Base-by-base conservation (phyloP, 2,797 vertebrate genomes). In the Phrynocephalus forsythii region DNA sequence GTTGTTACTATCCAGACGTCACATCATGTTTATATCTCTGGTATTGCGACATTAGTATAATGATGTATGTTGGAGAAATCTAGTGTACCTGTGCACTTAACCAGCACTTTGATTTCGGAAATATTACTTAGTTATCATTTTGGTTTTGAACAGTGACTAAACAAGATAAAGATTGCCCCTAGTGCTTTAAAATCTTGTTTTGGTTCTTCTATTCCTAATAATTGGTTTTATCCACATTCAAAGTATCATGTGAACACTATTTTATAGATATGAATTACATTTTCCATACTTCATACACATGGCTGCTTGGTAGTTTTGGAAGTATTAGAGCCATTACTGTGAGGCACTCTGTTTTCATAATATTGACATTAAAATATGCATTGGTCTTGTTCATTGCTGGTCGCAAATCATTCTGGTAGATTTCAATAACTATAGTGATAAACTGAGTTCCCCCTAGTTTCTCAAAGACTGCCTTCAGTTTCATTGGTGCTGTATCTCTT, bases 381-480 rank as follows among this genome's bases (percentile, higher is more conserved):
- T 79, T 56, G 60, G 4, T 88, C 81, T 89, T 28, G 24, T 20
- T 48, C 78, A 44, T 24, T 33, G 48, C 52, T 8, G 1, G 76
- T 48, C 15, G 11, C 22, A 86, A 44, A 89, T 68, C 69, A 71
- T 79, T 28, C 11, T 63, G 30, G 1, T 16, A 72, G 8, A 5
- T 26, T 80, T 76, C 16, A 38, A 9, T 68, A 75, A 52, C 6
- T 24, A 1, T 28, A 50, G 2, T 33, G 28, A 44, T 78, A 33
- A 84, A 82, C 75, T 22, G 1, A 56, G 24, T 75, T 75, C n/a
- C 44, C 7, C 52, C 24, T 66, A 88, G 38, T 52, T 76, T 80
- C 69, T 78, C 78, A 79, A 83, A 38, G 67, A 82, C 79, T n/a
- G 24, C 2, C 28, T 90, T 91, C 79, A 28, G 20, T 81, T 68